Evolutionary conservation across 2,888 invertebrate species (phyloP), one percentile per base, ranked within the genome.

Genomic region (Anorthoa munda): DNA sequence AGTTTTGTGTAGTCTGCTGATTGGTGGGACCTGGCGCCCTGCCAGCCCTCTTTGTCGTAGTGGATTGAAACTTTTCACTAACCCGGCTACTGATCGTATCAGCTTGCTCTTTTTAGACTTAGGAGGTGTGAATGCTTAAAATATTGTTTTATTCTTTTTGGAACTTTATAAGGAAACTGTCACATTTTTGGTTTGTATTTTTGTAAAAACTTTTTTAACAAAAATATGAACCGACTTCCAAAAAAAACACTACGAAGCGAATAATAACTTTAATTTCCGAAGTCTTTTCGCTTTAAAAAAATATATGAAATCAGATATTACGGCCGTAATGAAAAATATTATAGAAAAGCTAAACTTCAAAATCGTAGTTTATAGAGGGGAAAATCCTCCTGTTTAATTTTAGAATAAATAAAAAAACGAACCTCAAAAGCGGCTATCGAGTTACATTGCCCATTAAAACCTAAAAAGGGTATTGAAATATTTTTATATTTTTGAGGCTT

Each of bases 1-100:
- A 68, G 65, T 84, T 75, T 75, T 60, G 55, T 71, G 68, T 61
- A 76, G 77, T 81, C 86, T 71, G 73, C 60, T 83, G 83, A 82
- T 84, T 82, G 79, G 71, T 66, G 66, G 46, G 58, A 17, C 26
- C 75, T 87, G 87, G 87, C 86, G 7, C 13, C 18, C 53, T 72
- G 87, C 87, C 87, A 86, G 59, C 45, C 59, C 58, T 45, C 74
- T 78, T 76, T 78, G 72, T 81, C 68, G 60, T 72, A 80, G 78
- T 77, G 75, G 82, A 84, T 84, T 86, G 83, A 81, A 84, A 85
- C 77, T 81, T 77, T 86, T 81, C 85, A 82, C 79, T 85, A 75
- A 77, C 78, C 48, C 63, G 64, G 69, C 60, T 59, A 71, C 65
- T 51, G 82, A 86, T 79, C 56, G 45, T 78, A 82, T 84, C 86